Evolutionary conservation across 2,113 vertebrate genomes (phyloP).

Genomic region (Ptychochromis oligacanthus): DNA sequence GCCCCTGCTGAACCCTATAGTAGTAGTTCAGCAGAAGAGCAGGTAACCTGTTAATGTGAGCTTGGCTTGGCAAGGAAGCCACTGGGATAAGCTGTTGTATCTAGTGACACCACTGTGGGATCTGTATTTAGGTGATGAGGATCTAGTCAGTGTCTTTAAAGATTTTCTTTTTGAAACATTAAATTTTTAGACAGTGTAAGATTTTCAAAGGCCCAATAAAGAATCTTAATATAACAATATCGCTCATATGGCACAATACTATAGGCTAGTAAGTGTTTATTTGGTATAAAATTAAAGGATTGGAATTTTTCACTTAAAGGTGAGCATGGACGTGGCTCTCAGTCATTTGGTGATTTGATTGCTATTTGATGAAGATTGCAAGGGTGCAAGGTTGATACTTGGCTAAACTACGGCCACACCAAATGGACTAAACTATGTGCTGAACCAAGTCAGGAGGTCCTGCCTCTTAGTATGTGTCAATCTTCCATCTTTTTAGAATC

Average conservation of each 20-base stretch:
- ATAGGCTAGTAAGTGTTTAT: not conserved
- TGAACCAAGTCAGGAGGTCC: not conserved
- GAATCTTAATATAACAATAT: not conserved
- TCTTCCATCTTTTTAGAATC: not conserved
- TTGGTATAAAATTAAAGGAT: not conserved
- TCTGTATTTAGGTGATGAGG: not conserved
- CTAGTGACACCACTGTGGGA: not conserved
- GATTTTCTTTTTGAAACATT: not conserved
- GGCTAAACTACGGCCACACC: no score
- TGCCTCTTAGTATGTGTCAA: not conserved
- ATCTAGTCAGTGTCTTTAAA: not conserved
- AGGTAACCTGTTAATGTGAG: constrained; percentile 44
- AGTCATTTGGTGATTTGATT: not conserved
- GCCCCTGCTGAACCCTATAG: constrained; percentile 39
- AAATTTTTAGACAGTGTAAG: not conserved
- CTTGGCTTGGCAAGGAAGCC: constrained; percentile 38
- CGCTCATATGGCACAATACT: not conserved
- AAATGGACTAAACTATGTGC: no score
- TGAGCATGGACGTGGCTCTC: not conserved
- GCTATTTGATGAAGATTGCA: not conserved
- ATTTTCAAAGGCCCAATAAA: not conserved
- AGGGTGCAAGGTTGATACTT: no score
- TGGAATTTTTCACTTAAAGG: not conserved
- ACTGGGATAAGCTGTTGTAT: constrained; percentile 18
- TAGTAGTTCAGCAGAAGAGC: constrained; percentile 39